These are phyloP conservation scores for Lordiphosa stackelbergi DNA, from an alignment of 1,140 invertebrate genomes.

Conservation along the genomic window DNA sequence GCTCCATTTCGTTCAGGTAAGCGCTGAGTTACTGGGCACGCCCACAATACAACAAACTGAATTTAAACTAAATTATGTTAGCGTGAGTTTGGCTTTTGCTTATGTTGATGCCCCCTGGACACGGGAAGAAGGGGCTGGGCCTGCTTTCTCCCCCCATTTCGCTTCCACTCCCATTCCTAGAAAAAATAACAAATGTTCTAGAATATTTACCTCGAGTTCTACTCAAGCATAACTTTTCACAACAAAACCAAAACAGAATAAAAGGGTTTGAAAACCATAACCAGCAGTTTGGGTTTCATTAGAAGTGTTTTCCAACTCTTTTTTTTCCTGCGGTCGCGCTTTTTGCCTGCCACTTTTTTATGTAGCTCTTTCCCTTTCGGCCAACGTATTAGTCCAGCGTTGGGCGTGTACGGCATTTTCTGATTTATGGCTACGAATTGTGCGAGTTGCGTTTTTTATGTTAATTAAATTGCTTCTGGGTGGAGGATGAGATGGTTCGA, in stretches of 20 bases:
- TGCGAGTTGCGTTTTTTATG: conserved; percentile 62
- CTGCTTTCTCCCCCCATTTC: neutral
- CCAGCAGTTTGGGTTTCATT: conserved; percentile 42
- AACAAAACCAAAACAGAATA: conserved; percentile 5
- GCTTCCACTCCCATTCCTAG: neutral
- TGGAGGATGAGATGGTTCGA: conserved; percentile 12
- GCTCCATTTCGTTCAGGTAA: neutral
- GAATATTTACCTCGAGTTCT: conserved; percentile 15
- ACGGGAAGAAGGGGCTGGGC: conserved; percentile 38
- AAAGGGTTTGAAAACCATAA: conserved; percentile 22
- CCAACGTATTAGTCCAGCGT: conserved; percentile 40
- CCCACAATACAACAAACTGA: conserved; percentile 25
- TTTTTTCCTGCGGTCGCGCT: conserved; percentile 13
- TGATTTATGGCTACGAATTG: conserved; percentile 63
- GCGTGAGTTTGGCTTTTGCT: conserved; percentile 38
- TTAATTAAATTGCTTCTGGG: conserved; percentile 63
- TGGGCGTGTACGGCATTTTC: conserved; percentile 47
- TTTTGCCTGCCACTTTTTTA: conserved; percentile 24
- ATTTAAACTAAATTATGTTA: conserved; percentile 59
- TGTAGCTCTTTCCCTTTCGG: conserved; percentile 13
- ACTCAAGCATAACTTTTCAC: conserved; percentile 19
- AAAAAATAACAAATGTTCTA: conserved; percentile 28
- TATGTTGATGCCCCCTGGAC: conserved; percentile 50
- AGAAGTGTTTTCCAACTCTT: conserved; percentile 17
- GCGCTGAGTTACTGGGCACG: conserved; percentile 17